Conservation (phyloP, 2,113 vertebrate species). For the Cyprinus carpio region DNA sequence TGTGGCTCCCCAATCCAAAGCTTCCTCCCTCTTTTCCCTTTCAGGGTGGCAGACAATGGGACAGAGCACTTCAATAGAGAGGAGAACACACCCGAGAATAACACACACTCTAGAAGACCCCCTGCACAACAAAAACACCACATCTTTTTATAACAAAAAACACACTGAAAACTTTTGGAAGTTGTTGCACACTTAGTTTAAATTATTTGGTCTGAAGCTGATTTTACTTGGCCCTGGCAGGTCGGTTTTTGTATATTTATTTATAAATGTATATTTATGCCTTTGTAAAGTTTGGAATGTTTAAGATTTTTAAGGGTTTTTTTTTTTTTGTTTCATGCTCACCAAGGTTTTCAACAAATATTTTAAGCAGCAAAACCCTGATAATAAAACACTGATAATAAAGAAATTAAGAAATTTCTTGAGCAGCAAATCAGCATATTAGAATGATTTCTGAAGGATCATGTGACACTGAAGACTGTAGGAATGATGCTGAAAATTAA, state of each 20-base stretch:
- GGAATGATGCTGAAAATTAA: not conserved
- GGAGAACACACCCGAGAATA: conserved; percentile 68
- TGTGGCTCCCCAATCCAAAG: conserved; percentile 62
- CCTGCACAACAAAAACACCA: conserved; percentile 76
- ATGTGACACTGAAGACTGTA: not conserved
- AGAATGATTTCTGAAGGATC: not conserved
- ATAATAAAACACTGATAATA: not conserved
- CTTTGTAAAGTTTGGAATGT: too few relatives aligned
- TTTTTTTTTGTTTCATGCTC: too few relatives aligned
- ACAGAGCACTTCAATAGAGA: conserved; percentile 74
- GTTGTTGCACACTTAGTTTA: not conserved
- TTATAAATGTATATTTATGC: too few relatives aligned
- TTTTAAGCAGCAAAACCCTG: not conserved
- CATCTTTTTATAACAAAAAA: not conserved
- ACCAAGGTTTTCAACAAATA: not conserved
- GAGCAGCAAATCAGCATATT: not conserved
- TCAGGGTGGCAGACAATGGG: conserved; percentile 82
- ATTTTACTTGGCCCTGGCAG: not conserved
- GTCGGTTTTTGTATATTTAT: too few relatives aligned
- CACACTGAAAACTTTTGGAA: not conserved
- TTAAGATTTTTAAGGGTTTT: too few relatives aligned
- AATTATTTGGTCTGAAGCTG: not conserved
- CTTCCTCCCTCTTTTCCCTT: conserved; percentile 73
- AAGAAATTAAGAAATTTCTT: not conserved
- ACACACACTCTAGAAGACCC: conserved; percentile 89